Percentiles rank a stretch among this genome's conserved stretches.
phyloP scores from a whole-genome alignment of 2,888 invertebrate genomes.

The Eudasyphora cyanicolor region DNA sequence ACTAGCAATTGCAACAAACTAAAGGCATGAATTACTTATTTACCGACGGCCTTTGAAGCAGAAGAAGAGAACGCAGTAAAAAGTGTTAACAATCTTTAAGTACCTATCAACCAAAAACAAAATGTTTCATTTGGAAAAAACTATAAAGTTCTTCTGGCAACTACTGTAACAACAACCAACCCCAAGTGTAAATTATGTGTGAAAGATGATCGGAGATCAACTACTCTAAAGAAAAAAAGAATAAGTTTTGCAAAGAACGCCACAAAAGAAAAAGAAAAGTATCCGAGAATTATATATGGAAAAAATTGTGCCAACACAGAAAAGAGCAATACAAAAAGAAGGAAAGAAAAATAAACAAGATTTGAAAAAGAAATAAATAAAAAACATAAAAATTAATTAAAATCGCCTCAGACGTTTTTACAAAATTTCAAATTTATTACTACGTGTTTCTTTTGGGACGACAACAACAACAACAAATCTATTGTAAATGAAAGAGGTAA shows the following conservation, averaged over 20 bases:
- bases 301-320: too few relatives aligned
- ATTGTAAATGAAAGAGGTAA: constrained; percentile 66
- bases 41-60: too few relatives aligned
- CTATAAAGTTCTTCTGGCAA: constrained; percentile 32
- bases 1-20: too few relatives aligned
- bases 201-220: background rate
- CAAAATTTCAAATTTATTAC: constrained; percentile 29
- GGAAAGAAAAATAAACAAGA: background rate
- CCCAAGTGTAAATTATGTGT: too few relatives aligned
- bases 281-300: too few relatives aligned
- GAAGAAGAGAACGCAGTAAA: constrained; percentile 32
- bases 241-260: too few relatives aligned
- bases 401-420: constrained; percentile 21
- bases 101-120: constrained; percentile 47
- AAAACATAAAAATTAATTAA: constrained; percentile 26
- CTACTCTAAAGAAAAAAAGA: background rate
- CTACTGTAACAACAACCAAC: too few relatives aligned
- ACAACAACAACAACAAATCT: constrained; percentile 52
- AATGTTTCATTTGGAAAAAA: constrained; percentile 45
- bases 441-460: constrained; percentile 49
- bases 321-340: background rate
- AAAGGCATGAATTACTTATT: background rate
- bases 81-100: constrained; percentile 43
- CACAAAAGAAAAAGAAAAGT: background rate
- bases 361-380: background rate